phyloP scores from a whole-genome alignment of 2,797 vertebrate genomes.

The Coregonus ussuriensis region DNA sequence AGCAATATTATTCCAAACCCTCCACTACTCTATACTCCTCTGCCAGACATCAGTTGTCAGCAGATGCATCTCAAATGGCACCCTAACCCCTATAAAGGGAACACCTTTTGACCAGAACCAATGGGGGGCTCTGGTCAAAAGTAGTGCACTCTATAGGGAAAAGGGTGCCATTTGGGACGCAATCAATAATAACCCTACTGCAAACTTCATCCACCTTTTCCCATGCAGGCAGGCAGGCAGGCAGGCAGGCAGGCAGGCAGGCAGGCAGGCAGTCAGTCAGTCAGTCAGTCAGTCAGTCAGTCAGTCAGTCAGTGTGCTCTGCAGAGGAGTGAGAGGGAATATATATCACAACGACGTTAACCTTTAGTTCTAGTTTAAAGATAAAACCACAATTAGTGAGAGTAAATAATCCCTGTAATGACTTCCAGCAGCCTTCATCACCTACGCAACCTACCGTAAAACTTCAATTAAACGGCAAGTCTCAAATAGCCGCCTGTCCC shows the following conservation, averaged over 20 bases:
- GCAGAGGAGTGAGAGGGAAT: slow-evolving; percentile 65
- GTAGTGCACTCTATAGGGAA: too few relatives aligned
- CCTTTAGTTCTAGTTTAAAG: slow-evolving; percentile 77
- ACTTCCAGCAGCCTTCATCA: slow-evolving; percentile 74
- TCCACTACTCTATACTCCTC: slow-evolving; percentile 24
- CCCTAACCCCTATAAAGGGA: too few relatives aligned
- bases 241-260: too few relatives aligned
- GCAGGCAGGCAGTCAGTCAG: too few relatives aligned
- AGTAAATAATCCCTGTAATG: slow-evolving; percentile 85
- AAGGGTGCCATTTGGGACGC: too few relatives aligned
- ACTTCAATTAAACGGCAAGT: slow-evolving; percentile 23
- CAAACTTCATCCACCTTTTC: slow-evolving; percentile 39
- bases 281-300: too few relatives aligned
- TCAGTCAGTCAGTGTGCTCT: neutral
- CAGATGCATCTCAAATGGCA: too few relatives aligned
- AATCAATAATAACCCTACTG: neutral
- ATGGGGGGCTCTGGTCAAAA: too few relatives aligned
- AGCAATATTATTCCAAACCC: neutral
- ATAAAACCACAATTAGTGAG: slow-evolving; percentile 79
- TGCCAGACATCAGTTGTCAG: slow-evolving; percentile 41
- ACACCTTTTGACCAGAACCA: too few relatives aligned
- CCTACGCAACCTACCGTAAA: slow-evolving; percentile 75
- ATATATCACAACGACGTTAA: slow-evolving; percentile 77
- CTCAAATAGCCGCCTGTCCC: too few relatives aligned
- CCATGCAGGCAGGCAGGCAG: neutral